Evolutionary conservation across 2,797 vertebrate genomes (phyloP), one percentile per base, ranked within the genome.

Genomic region (Ataeniobius toweri): DNA sequence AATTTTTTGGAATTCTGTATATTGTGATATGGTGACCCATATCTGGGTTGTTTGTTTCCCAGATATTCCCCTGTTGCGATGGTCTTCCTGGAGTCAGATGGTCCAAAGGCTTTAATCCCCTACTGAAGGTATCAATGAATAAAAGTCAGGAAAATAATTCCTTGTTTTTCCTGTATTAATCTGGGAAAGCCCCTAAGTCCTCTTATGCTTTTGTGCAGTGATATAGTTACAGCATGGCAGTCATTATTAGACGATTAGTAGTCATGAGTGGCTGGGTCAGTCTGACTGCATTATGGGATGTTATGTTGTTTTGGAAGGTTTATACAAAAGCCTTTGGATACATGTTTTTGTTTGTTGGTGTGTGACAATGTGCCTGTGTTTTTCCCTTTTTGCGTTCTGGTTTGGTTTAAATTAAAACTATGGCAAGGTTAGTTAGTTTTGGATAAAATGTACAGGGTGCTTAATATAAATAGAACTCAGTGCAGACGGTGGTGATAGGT

Each of bases 121-220:
- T 84, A 81, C 83, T 90, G 77, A 87, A 74, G 82, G 80, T 92
- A 89, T 89, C 87, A 85, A 72, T 9, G 68, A 86, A 88, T 86
- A 92, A 92, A 92, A 89, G 86, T 90, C 86, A 69, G 50, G 68
- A 89, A 91, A 92, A 92, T 89, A 93, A 93, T 80, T 88, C 88
- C 80, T 90, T 93, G 89, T 93, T 94, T 93, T 69, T 88, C 82
- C 84, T 79, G 73, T 77, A 89, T 90, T 93, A 92, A 92, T 93
- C 92, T 93, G 83, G 77, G 9, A 93, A 93, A 92, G 89, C 89
- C 86, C 74, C n/a, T 89, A 90, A 90, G 41, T 86, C 90, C 74
- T 53, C 73, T 61, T 77, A 77, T 87, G 82, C 71, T 61, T 61
- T 76, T 77, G 70, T 82, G 70, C 16, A 74, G 83, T 84, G 83